Conservation (phyloP, 2,888 invertebrate species). For the Drosophila diplacantha region DNA sequence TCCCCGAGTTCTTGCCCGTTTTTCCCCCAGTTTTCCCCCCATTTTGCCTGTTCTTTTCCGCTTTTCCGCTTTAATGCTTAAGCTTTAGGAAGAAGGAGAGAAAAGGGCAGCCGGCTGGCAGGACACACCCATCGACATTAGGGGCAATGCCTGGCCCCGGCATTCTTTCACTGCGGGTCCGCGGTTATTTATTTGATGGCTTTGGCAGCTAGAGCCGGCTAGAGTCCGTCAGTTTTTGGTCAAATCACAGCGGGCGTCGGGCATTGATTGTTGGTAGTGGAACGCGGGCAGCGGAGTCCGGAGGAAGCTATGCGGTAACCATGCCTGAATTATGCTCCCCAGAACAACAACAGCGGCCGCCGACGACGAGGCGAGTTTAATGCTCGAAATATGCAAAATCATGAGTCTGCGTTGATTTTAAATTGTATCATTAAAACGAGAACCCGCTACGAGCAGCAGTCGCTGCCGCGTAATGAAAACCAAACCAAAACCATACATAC, state of each 20-base stretch:
- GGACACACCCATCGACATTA: conserved; percentile 59
- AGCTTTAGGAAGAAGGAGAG: conserved; percentile 10
- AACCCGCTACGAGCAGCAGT: conserved; percentile 30
- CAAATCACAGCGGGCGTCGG: conserved; percentile 66
- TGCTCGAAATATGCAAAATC: conserved; percentile 70
- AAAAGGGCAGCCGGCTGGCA: conserved; percentile 43
- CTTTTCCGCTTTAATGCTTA: conserved; percentile 6
- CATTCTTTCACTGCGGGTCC: conserved; percentile 64
- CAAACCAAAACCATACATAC: conserved; percentile 37
- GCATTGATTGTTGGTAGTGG: conserved; percentile 61
- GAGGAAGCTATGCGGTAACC: conserved; percentile 36
- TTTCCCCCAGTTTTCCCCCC: conserved; percentile 13
- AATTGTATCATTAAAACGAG: conserved; percentile 70
- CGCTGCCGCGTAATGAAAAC: conserved; percentile 56
- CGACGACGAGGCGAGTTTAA: conserved; percentile 58
- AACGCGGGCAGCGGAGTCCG: conserved; percentile 1
- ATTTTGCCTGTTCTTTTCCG: conserved; percentile 5
- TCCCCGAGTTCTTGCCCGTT: background rate
- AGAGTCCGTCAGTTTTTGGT: conserved; percentile 63
- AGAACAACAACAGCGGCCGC: conserved; percentile 28
- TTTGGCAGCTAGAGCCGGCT: conserved; percentile 52
- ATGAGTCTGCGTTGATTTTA: conserved; percentile 73
- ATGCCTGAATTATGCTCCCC: conserved; percentile 64
- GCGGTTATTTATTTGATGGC: conserved; percentile 71
- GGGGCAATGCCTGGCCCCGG: conserved; percentile 43